Evolutionary conservation across 1,140 invertebrate species (phyloP), one percentile per base, ranked within the genome.

Genomic region (Drosophila erecta): DNA sequence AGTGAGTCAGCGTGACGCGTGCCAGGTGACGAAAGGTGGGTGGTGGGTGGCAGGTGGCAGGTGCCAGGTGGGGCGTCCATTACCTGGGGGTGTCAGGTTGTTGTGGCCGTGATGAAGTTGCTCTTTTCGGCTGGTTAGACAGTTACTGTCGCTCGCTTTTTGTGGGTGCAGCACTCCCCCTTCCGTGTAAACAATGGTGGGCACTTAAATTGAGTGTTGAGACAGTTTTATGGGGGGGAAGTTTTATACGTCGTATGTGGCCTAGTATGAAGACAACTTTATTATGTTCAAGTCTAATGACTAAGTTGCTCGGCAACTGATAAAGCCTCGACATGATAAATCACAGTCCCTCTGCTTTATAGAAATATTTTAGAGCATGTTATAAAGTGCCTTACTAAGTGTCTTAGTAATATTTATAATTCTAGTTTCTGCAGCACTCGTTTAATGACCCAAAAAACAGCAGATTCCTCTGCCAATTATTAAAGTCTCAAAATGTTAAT

Each of bases 1-100:
- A 79, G 64, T 87, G 81, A 86, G 64, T 86, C 81, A 86, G 83
- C 83, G 79, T 76, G 72, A 76, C 71, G 72, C 72, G 72, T 76
- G 72, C 72, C 71, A 57, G 35, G 72, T 76, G 72, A 66, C 60
- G 72, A 76, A 54, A 76, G 72, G 53, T 62, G 54, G 27, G 14
- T 11, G 0, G 2, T 15, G 12, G 33, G 61, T 24, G 54, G 66
- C 33, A 40, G 15, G 35, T 15, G 51, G 15, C 53, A 44, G 41
- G 35, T 15, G 51, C 14, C 53, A 44, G 41, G 40, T 53, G 56
- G 69, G 41, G 40, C 67, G 69, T 74, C 70, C 73, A 74, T 74
- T 75, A 47, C 72, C 53, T 14, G 46, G 43, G 70, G 71, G 71
- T 75, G 71, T 75, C 72, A 58, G 60, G 60, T 76, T 64, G 58